Evolutionary conservation across 1,140 invertebrate species (phyloP), one percentile per base, ranked within the genome.

Genomic region (Dysdera silvatica): DNA sequence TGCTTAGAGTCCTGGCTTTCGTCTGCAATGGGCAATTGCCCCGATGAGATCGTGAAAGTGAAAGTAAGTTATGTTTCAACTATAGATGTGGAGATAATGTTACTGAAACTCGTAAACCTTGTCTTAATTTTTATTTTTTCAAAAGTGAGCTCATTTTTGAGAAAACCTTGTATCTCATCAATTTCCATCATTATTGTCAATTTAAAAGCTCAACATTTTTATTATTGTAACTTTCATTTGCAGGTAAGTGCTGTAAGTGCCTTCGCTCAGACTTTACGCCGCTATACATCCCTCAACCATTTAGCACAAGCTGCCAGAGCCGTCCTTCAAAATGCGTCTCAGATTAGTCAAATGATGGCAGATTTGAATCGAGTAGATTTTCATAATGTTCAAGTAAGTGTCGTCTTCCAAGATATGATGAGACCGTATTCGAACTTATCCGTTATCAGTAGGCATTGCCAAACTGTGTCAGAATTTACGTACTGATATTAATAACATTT

Each of bases 211-310:
- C n/a, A n/a, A n/a, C n/a, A n/a, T n/a, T 10, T 37, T 37, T 37
- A 37, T 37, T 37, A 10, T 2, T 41, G 12, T 8, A 52, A 1
- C n/a, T 16, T 54, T 33, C 16, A 20, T 49, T 40, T 57, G 5
- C 33, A 66, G 65, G 32, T 68, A 18, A 70, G 67, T 69, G 88
- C 91, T 40, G 91, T 96, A 14, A 87, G 87, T 68, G 91, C 95
- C 33, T 89, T 99, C 76, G 89, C 92, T 70, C 94, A 96, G 77
- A 96, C 93, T 45, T 77, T 99, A 71, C 81, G 95, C 40, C 84
- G 95, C 49, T 98, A 98, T 78, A 98, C 95, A 14, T 97, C 94
- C 14, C 79, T 99, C n/a, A 98, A 99, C 80, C 96, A 99, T 78
- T 81, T 99, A 70, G 95, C 96, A 51, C 89, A 92, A 74, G 95